Conservation (phyloP, 92 coral and sea anemone species). For the Montipora capitata region DNA sequence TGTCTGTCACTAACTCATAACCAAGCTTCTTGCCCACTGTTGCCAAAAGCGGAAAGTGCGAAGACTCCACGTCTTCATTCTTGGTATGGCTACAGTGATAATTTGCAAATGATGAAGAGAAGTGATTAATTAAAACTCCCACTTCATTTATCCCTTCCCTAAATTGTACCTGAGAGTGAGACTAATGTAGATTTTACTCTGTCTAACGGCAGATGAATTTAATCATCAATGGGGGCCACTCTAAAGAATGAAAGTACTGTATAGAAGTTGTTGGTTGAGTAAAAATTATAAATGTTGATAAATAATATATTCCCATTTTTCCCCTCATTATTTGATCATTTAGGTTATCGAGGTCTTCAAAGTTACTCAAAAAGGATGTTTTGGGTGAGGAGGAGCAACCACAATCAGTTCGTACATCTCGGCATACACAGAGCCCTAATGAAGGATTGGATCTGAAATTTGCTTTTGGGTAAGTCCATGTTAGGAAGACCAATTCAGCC, state of each 20-base stretch:
- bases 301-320: neutral
- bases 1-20: constrained; percentile 93
- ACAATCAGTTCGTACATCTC: constrained; percentile 81
- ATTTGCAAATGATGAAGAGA: too few relatives aligned
- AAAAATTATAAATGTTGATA: too few relatives aligned
- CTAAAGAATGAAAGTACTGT: too few relatives aligned
- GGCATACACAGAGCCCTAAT: constrained; percentile 73
- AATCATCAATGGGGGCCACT: too few relatives aligned
- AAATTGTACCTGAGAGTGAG: too few relatives aligned
- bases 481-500: too few relatives aligned
- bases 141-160: too few relatives aligned
- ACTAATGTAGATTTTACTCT: too few relatives aligned
- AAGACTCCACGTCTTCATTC: constrained; percentile 3
- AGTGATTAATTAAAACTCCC: too few relatives aligned
- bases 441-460: constrained; percentile 95
- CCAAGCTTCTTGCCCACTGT: constrained; percentile 84
- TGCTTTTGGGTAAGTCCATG: constrained; percentile 91
- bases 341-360: constrained; percentile 57
- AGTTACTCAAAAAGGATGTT: constrained; percentile 41
- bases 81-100: constrained; percentile 19
- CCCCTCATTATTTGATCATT: neutral
- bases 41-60: constrained; percentile 54
- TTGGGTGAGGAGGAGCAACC: constrained; percentile 68
- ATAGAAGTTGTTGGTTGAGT: too few relatives aligned
- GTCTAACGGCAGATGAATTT: too few relatives aligned